Base-by-base conservation (phyloP, 2,113 vertebrate genomes). In the Trinectes maculatus region DNA sequence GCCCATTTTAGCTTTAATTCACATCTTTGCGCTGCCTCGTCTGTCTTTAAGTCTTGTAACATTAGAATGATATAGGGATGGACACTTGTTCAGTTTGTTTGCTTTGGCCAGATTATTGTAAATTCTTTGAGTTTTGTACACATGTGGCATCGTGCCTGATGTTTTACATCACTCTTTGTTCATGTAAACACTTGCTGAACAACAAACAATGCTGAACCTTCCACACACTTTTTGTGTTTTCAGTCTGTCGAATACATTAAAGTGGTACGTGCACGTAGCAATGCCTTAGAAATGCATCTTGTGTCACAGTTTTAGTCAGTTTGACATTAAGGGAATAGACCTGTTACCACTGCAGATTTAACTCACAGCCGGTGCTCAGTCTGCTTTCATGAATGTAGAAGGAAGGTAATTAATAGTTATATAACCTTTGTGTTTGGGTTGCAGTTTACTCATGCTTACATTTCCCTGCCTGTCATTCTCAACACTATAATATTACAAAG, bases 1-100 rank as follows among this genome's bases (percentile, higher is more conserved):
- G n/a, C n/a, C 18, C 5, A 8, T 58, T 26, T 59, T 1, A 3
- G 25, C 19, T 1, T 18, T 10, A 16, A 51, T 49, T 56, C 9
- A 44, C 22, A 9, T 36, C n/a, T 15, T 47, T 4, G 2, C 22
- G 13, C 33, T 52, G 33, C 22, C 33, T 2, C 4, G 18, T 51
- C 11, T 28, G 15, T 18, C 5, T 58, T 16, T 12, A 9, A 31
- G 46, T 33, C 24, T 3, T 69, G 3, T 1, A 24, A 9, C 19
- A 33, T 53, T 34, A 16, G 48, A n/a, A n/a, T 73, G 49, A 36
- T 2, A 24, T 9, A 28, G 37, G 53, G 24, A 43, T 48, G 22
- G 43, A 61, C 62, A 75, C 62, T 42, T 75, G 58, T 72, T 72
- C 57, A 71, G 46, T n/a, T 10, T 48, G 43, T 48, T 8, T 26